phyloP scores from a whole-genome alignment of 53 echinoderm and acorn worm species.

The Luidia sarsii region DNA sequence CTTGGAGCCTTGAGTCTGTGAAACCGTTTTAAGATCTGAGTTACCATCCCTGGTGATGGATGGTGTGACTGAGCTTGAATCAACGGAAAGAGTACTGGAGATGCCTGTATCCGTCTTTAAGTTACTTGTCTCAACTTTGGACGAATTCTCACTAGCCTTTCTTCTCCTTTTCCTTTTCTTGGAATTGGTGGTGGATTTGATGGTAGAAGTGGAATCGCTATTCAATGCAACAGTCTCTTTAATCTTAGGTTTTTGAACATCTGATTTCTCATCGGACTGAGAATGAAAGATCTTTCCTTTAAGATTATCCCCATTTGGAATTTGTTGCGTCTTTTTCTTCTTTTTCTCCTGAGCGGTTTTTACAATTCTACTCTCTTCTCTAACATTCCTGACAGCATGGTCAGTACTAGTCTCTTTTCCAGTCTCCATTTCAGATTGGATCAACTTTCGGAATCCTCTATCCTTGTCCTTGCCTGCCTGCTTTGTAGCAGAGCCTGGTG shows the following conservation, averaged over 20 bases:
- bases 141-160: not conserved
- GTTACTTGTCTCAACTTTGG: not conserved
- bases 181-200: slow-evolving; percentile 12
- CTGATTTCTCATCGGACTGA: not conserved
- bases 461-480: not conserved
- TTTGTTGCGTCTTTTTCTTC: slow-evolving; percentile 27
- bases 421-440: not conserved
- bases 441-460: not conserved
- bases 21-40: not conserved
- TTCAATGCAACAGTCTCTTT: slow-evolving; percentile 3
- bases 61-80: too few species aligned
- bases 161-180: slow-evolving; percentile 9
- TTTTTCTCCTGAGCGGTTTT: not conserved
- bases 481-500: not conserved
- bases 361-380: not conserved
- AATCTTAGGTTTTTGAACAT: not conserved
- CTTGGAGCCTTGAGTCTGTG: not conserved
- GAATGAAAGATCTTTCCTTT: slow-evolving; percentile 5
- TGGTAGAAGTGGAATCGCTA: slow-evolving; percentile 20
- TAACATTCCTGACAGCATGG: not conserved
- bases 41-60: not conserved
- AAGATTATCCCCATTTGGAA: slow-evolving; percentile 38
- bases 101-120: not conserved
- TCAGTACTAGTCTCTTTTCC: not conserved
- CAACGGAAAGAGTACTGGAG: not conserved